Evolutionary conservation across 2,113 vertebrate genomes (phyloP).

Genomic region (Dicerorhinus sumatrensis): DNA sequence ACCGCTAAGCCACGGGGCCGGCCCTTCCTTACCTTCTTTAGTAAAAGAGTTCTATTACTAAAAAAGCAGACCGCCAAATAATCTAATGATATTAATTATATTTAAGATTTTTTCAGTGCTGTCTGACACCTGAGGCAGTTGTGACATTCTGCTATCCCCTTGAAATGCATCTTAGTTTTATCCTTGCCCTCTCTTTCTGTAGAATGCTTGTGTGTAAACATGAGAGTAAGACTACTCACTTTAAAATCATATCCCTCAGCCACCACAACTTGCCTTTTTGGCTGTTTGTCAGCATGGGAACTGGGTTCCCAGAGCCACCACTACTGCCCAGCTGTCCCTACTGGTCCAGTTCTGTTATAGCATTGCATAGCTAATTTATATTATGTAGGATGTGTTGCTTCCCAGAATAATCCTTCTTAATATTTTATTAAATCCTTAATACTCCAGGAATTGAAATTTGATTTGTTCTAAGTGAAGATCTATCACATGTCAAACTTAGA

Average conservation of each 20-base stretch:
- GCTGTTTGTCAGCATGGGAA: not conserved
- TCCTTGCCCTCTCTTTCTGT: not conserved
- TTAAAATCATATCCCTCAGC: not conserved
- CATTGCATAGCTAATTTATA: not conserved
- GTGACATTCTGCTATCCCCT: not conserved
- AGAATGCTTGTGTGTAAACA: not conserved
- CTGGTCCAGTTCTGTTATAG: not conserved
- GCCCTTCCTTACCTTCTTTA: slow-evolving; percentile 4
- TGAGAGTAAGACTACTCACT: not conserved
- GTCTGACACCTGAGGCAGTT: not conserved
- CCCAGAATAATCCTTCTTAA: not conserved
- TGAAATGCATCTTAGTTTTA: not conserved
- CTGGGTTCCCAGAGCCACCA: not conserved
- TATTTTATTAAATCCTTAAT: not conserved
- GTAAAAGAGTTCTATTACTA: not conserved
- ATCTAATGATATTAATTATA: not conserved
- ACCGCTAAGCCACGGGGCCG: too few relatives aligned
- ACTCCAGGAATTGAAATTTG: not conserved
- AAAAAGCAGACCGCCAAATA: slow-evolving; percentile 8
- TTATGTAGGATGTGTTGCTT: not conserved
- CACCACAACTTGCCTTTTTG: not conserved
- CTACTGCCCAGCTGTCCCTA: not conserved
- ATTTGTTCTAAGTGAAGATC: slow-evolving; percentile 31
- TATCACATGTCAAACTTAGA: not conserved
- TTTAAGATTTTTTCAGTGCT: not conserved